Evolutionary conservation across 2,113 vertebrate genomes (phyloP).

Genomic region (Grammomys surdaster): DNA sequence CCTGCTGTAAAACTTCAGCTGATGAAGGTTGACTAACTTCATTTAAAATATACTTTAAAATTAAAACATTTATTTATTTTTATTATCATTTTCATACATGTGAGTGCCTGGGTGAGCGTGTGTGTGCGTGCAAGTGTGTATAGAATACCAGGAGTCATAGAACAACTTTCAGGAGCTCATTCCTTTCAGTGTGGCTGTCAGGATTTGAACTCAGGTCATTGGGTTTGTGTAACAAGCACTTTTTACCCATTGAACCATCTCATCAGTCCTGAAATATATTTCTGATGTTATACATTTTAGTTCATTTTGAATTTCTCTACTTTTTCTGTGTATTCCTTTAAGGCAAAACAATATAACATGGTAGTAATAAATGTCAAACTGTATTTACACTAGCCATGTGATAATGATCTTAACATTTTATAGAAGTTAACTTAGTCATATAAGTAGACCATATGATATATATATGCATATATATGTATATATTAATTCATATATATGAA

Average conservation of each 20-base stretch:
- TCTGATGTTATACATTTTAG: slow-evolving; percentile 34
- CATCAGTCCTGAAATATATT: neutral
- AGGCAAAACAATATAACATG: neutral
- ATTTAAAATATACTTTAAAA: neutral
- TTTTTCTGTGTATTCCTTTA: neutral
- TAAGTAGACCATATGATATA: neutral
- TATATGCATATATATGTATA: neutral
- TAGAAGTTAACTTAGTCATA: neutral
- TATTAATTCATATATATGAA: neutral
- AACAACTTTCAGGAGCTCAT: neutral
- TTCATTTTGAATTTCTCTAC: neutral
- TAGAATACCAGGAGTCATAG: neutral
- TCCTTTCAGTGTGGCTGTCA: neutral
- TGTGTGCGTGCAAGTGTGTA: neutral
- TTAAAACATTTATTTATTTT: neutral
- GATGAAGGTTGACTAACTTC: slow-evolving; percentile 16
- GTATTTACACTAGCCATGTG: neutral
- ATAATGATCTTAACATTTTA: neutral
- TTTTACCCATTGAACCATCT: neutral
- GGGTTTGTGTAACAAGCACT: neutral
- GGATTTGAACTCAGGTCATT: neutral
- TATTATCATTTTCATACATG: neutral
- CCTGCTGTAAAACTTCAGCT: neutral
- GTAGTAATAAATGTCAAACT: neutral
- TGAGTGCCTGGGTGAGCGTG: neutral